Conservation (phyloP, 2,888 invertebrate genomes). For the Tetanocera ferruginea region DNA sequence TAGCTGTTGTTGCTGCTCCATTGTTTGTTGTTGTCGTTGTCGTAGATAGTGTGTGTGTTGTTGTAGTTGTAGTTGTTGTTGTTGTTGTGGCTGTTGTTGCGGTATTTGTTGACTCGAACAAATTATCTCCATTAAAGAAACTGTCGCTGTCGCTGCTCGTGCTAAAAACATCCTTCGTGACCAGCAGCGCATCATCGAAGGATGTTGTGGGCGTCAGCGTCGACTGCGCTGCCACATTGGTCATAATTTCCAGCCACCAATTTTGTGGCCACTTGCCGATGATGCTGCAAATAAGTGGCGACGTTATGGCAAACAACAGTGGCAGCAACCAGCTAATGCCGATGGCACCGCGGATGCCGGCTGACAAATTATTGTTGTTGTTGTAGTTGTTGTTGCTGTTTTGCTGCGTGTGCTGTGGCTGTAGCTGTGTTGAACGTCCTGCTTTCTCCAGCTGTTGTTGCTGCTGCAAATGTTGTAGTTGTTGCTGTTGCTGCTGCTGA, state of each 20-base stretch:
- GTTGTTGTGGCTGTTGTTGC: conserved; percentile 27
- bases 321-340: conserved; percentile 70
- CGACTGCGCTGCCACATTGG: neutral
- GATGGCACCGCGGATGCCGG: conserved; percentile 64
- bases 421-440: conserved; percentile 40
- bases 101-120: conserved; percentile 55
- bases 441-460: conserved; percentile 48
- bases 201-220: conserved; percentile 12
- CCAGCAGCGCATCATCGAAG: conserved; percentile 38
- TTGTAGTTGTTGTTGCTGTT: conserved; percentile 25
- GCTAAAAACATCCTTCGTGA: conserved; percentile 42
- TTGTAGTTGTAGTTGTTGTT: conserved; percentile 33
- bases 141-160: conserved; percentile 40
- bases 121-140: conserved; percentile 61
- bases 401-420: conserved; percentile 41
- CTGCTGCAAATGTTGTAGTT: conserved; percentile 29
- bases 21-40: conserved; percentile 28
- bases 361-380: conserved; percentile 32
- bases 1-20: conserved; percentile 50
- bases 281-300: conserved; percentile 69
- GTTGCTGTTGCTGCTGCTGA: conserved; percentile 45
- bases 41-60: conserved; percentile 28
- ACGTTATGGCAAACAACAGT: conserved; percentile 67
- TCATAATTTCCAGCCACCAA: conserved; percentile 75
- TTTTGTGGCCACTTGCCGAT: conserved; percentile 70